Evolutionary conservation across 2,797 vertebrate genomes (phyloP), one percentile per base, ranked within the genome.

Genomic region (Paedocypris micromegethes): DNA sequence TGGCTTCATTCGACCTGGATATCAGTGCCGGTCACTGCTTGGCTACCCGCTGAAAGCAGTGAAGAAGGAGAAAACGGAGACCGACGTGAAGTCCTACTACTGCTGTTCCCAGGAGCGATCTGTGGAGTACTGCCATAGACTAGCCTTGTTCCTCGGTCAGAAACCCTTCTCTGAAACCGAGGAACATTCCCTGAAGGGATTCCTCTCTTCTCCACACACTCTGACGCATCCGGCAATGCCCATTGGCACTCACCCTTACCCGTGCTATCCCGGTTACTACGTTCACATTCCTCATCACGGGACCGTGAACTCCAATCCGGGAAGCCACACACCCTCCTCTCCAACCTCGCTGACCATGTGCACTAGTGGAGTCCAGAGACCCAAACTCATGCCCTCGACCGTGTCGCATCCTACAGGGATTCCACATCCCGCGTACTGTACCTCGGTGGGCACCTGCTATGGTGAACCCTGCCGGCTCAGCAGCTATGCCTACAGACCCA

Each of bases 131-230:
- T 95, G 88, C 78, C 92, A 93, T 86, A 88, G 93, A 79, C 88
- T 97, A 79, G 92, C 94, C 79, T 89, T 98, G 82, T 91, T 97
- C 62, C 93, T 97, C 83, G 91, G 92, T 3, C 93, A 94, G 54
- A 94, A 98, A 78, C 77, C 84, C 67, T 94, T 90, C 42, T 92
- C 93, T 72, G 92, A 94, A 63, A 90, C 92, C 0, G 93, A 93
- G 65, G 93, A 95, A 62, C 88, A 77, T 71, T 80, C 86, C 0
- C 62, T 85, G 69, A 93, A 94, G 93, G 84, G 92, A 83, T 90
- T 95, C n/a, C 92, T 94, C 60, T 91, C 92, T 75, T 83, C 92
- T 2, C 75, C 83, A 6, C 87, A 85, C 77, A 68, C 82, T 37
- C 72, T 85, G 60, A 67, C 77, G 6, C 82, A 80, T 64, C 80